phyloP scores from a whole-genome alignment of 2,113 vertebrate species.

The Perca fluviatilis region DNA sequence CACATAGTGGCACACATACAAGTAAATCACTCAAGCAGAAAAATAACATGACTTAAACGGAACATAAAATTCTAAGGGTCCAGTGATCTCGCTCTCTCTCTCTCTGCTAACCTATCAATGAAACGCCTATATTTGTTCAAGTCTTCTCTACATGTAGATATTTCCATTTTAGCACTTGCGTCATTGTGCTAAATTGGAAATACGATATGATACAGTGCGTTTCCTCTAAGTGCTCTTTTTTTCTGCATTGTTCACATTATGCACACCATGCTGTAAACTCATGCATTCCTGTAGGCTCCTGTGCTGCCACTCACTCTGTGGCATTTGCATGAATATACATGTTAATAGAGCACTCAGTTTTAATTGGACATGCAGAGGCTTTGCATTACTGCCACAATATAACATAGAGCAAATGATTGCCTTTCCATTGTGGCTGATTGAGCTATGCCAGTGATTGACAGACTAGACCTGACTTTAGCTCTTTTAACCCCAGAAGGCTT shows the following conservation, averaged over 20 bases:
- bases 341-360: constrained; percentile 10
- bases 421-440: constrained; percentile 45
- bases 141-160: background rate
- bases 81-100: too few species aligned
- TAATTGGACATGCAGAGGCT: constrained; percentile 19
- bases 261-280: constrained; percentile 10
- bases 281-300: background rate
- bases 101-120: background rate
- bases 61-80: background rate
- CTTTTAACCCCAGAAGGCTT: constrained; percentile 2
- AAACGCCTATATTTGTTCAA: background rate
- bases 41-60: background rate
- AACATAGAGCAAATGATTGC: constrained; percentile 19
- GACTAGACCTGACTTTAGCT: constrained; percentile 9
- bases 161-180: background rate
- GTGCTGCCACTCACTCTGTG: constrained; percentile 2
- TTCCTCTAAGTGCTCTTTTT: background rate
- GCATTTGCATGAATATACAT: constrained; percentile 32
- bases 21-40: background rate
- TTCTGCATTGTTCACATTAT: constrained; percentile 20
- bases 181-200: too few species aligned
- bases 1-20: background rate
- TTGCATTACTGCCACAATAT: constrained; percentile 24
- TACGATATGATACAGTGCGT: background rate
- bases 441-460: constrained; percentile 33